phyloP scores from a whole-genome alignment of 2,113 vertebrate species.

The Coracopsis vasa region DNA sequence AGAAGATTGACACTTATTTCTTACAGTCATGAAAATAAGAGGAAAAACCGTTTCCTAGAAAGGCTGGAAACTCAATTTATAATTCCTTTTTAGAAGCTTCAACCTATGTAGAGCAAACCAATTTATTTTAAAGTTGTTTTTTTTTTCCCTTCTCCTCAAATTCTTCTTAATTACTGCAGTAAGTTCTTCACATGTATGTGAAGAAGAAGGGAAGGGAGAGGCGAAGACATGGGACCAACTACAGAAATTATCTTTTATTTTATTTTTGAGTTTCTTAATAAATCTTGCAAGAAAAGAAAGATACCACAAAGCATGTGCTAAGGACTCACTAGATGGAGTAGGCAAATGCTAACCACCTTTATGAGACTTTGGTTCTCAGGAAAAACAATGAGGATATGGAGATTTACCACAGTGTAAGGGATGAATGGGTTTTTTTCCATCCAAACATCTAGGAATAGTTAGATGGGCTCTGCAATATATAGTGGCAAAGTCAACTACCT shows the following conservation, averaged over 20 bases:
- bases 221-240: not conserved
- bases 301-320: not conserved
- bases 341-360: not conserved
- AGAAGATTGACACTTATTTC: not conserved
- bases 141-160: not conserved
- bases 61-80: not conserved
- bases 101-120: not conserved
- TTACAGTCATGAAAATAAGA: not conserved
- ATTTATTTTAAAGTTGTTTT: not conserved
- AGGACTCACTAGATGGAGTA: not conserved
- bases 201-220: not conserved
- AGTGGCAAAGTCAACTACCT: not conserved
- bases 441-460: not conserved
- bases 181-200: not conserved
- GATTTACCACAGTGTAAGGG: not conserved
- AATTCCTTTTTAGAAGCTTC: not conserved
- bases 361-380: not conserved
- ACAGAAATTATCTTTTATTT: not conserved
- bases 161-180: not conserved
- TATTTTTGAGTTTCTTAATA: not conserved
- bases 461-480: not conserved
- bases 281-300: not conserved
- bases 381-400: not conserved
- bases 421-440: not conserved
- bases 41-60: not conserved